These are phyloP conservation scores for Vidua chalybeata DNA, from an alignment of 2,113 vertebrate genomes.

Conservation along the genomic window DNA sequence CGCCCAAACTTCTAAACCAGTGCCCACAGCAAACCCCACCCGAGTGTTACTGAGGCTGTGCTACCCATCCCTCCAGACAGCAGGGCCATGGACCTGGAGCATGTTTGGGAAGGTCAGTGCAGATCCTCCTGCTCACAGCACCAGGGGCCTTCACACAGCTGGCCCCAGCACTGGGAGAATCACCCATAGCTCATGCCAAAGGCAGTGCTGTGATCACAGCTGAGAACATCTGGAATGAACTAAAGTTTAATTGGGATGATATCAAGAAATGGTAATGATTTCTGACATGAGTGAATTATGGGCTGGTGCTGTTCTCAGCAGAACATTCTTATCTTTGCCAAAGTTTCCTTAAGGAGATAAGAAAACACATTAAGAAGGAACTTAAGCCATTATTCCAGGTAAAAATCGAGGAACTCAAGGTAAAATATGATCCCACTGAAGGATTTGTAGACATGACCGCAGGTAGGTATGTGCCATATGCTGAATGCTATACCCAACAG, in stretches of 20 bases:
- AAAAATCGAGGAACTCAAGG: not conserved
- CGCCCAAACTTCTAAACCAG: not conserved
- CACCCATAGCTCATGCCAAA: not conserved
- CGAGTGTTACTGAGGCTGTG: accelerated
- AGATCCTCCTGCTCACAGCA: not conserved
- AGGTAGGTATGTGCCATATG: not conserved
- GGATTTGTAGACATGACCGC: not conserved
- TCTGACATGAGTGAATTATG: not conserved
- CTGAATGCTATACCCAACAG: not conserved
- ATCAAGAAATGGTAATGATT: not conserved
- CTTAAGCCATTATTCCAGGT: not conserved
- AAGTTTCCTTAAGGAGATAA: not conserved
- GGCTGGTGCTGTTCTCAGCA: not conserved
- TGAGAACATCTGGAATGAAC: not conserved
- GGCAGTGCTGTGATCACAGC: not conserved
- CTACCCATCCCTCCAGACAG: not conserved
- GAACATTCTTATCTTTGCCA: not conserved
- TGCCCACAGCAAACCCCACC: not conserved
- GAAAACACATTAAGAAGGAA: not conserved
- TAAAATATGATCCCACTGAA: not conserved
- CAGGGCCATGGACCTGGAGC: not conserved
- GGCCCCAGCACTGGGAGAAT: not conserved
- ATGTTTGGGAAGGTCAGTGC: accelerated
- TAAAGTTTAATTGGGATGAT: not conserved
- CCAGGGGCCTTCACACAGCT: not conserved